Percentiles rank a stretch among this genome's conserved stretches.
Evolutionary conservation across 2,888 invertebrate species (phyloP).

Genomic region (Coleophora flavipennella): DNA sequence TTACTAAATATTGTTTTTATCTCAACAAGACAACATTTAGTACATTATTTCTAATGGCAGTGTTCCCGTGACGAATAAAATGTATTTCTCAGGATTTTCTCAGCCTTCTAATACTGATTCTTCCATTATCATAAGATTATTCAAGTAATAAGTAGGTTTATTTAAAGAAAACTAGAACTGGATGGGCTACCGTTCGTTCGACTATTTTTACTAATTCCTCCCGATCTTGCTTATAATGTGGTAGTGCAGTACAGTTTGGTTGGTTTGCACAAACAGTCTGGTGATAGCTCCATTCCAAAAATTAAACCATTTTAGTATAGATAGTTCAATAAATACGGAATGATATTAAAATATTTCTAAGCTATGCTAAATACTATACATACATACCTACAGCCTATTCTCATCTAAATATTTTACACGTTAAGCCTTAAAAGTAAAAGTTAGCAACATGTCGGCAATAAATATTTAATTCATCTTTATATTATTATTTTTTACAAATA

Average conservation of each 20-base stretch:
- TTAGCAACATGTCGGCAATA: constrained; percentile 36
- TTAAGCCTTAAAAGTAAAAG: constrained; percentile 20
- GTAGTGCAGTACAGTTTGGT: constrained; percentile 27
- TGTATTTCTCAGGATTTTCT: too few species aligned
- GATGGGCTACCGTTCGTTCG: not conserved
- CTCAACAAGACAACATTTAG: constrained; percentile 2
- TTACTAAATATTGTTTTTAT: not conserved
- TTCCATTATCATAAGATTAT: constrained; percentile 1
- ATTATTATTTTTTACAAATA: not conserved
- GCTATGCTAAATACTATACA: constrained; percentile 22
- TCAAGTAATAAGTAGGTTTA: not conserved
- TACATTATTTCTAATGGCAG: constrained; percentile 17
- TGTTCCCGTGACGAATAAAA: constrained; percentile 1
- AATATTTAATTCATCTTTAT: constrained; percentile 20
- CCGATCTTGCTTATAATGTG: not conserved
- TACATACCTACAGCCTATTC: too few species aligned
- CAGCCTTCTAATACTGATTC: too few species aligned
- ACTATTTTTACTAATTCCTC: not conserved
- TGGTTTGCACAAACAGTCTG: constrained; percentile 45
- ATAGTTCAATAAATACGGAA: constrained; percentile 35
- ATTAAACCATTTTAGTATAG: constrained; percentile 24
- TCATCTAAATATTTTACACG: constrained; percentile 34
- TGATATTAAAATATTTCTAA: constrained; percentile 25
- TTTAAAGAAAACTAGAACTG: constrained; percentile 8
- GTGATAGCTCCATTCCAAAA: constrained; percentile 25